Conservation (phyloP, 1,140 invertebrate genomes). For the Pectinophora gossypiella region DNA sequence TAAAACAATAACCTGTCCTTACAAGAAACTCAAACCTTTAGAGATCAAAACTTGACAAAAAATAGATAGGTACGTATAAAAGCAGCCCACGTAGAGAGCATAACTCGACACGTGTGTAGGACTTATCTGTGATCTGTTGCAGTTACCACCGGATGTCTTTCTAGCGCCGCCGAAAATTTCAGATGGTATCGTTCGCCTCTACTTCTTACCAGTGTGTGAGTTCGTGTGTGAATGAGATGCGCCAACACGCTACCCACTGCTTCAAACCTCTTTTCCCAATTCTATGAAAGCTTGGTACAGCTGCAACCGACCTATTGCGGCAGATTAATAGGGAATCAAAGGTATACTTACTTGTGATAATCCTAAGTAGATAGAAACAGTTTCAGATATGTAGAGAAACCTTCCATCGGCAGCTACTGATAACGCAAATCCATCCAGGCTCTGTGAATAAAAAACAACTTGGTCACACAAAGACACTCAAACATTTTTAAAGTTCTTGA, state of each 20-base stretch:
- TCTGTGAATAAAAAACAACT: conserved; percentile 84
- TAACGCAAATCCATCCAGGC: conserved; percentile 96
- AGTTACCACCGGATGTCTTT: conserved; percentile 51
- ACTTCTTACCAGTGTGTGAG: conserved; percentile 30
- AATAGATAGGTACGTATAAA: conserved; percentile 17
- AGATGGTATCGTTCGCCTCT: conserved; percentile 38
- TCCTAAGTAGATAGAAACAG: conserved; percentile 98
- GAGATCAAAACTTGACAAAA: conserved; percentile 15
- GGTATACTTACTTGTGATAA: conserved; percentile 92
- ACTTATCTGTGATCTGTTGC: conserved; percentile 43
- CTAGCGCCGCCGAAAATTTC: conserved; percentile 48
- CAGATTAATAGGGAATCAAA: too few species aligned
- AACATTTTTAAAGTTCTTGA: too few species aligned
- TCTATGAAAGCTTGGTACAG: too few species aligned
- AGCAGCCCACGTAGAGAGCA: conserved; percentile 39
- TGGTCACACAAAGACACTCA: not conserved
- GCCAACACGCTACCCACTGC: not conserved
- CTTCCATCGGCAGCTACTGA: conserved; percentile 95
- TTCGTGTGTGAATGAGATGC: conserved; percentile 12
- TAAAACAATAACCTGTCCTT: conserved; percentile 1
- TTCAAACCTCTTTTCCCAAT: too few species aligned
- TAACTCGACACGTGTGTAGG: conserved; percentile 49
- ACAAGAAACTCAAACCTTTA: conserved; percentile 20
- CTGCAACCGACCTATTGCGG: not conserved
- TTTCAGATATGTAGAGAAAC: conserved; percentile 99